Base-by-base conservation (phyloP, 2,888 invertebrate species). In the Dioctria linearis region DNA sequence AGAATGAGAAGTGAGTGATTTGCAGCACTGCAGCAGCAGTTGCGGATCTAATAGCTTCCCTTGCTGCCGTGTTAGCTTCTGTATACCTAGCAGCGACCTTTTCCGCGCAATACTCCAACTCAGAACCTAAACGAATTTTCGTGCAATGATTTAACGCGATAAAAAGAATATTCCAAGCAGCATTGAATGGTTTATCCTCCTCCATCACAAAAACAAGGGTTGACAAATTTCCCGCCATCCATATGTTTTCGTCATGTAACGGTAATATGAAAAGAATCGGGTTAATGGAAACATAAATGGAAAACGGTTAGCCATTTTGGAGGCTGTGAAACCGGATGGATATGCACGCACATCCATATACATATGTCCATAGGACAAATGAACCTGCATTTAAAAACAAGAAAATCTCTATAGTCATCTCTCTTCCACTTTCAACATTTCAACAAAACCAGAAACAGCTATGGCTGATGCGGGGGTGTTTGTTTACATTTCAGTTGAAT, bases 141-240 rank as follows among this genome's bases (percentile, higher is more conserved):
- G 63, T 80, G 79, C 82, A 83, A 83, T 83, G 78, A 82, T 83
- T 83, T 82, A 83, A 83, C 80, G 75, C 71, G 78, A 83, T 82
- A 79, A 82, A 82, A 82, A 83, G 82, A 80, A 25, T 78, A 54
- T 78, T 54, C 66, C 66, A 66, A 54, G 54, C 78, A 78, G 54
- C 49, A 61, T 46, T 61, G 76, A 76, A 76, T 63, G 46, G 61
- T 63, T 61, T 63, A 63, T 63, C 63, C 25, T 25, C 25, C 25
- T 25, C 25, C 63, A 76, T 42, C 46, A 49, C 46, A 63, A 63
- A 76, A 63, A 76, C 49, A 46, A 76, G 59, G 25, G 25, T 25
- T 51, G 43, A 63, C 0, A 37, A 76, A 63, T 63, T 63, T 63
- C 76, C 76, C 61, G 46, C 63, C 61, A 25, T 25, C 25, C 25